phyloP scores from a whole-genome alignment of 2,888 invertebrate species.

The Scelioninae gen. 2 region DNA sequence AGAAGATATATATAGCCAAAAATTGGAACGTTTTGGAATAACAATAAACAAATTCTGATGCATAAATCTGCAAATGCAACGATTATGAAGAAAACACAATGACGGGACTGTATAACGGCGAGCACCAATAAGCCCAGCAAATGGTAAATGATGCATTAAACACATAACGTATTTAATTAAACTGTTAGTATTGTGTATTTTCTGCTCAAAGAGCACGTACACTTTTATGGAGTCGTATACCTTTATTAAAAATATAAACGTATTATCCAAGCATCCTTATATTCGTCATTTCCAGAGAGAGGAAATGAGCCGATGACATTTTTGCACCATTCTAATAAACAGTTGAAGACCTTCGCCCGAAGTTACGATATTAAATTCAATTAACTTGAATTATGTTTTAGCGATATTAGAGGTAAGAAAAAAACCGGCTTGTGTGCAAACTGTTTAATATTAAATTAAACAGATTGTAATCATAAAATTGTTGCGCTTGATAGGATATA shows the following conservation, averaged over 20 bases:
- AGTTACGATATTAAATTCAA: neutral
- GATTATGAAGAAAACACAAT: no score
- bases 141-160: constrained; percentile 37
- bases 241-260: constrained; percentile 47
- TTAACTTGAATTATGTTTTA: neutral
- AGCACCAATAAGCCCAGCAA: constrained; percentile 23
- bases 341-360: neutral
- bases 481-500: no score
- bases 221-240: constrained; percentile 30
- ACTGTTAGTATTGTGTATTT: constrained; percentile 22
- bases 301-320: neutral
- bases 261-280: constrained; percentile 14
- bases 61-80: no score
- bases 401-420: neutral
- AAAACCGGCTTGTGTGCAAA: no score
- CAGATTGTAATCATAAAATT: no score
- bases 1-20: neutral
- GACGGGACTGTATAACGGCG: no score
- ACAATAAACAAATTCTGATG: no score
- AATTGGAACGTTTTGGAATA: constrained; percentile 1
- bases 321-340: neutral
- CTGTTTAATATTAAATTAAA: no score
- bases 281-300: constrained; percentile 1
- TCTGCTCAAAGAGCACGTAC: constrained; percentile 22
- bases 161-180: constrained; percentile 17